Evolutionary conservation across 2,888 invertebrate species (phyloP).

Genomic region (Oeneis ivallda): DNA sequence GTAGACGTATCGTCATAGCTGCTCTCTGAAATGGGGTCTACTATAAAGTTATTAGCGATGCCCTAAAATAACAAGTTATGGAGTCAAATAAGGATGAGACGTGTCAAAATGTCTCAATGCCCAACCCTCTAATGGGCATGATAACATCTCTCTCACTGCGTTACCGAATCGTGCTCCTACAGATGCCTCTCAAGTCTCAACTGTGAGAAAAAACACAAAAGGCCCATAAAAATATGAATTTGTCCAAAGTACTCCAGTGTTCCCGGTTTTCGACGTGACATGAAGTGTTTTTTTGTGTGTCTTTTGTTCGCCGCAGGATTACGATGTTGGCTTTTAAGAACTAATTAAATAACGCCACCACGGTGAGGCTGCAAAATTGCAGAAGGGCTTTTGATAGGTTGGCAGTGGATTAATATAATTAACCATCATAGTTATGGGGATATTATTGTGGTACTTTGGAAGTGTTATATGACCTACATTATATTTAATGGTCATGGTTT

Average conservation of each 20-base stretch:
- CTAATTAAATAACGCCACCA: slow-evolving; percentile 75
- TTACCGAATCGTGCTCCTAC: slow-evolving; percentile 77
- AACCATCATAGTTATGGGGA: no score
- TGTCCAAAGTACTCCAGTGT: slow-evolving; percentile 56
- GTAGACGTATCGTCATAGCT: neutral
- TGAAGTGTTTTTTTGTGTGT: slow-evolving; percentile 70
- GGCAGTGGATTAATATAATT: neutral
- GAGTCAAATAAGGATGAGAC: slow-evolving; percentile 62
- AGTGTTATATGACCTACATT: no score
- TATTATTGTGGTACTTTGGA: no score
- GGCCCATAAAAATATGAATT: slow-evolving; percentile 73
- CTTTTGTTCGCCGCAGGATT: slow-evolving; percentile 68
- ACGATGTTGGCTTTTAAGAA: slow-evolving; percentile 67
- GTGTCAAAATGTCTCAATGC: slow-evolving; percentile 75
- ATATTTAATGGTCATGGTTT: no score
- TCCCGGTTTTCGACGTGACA: slow-evolving; percentile 73
- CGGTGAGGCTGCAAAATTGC: slow-evolving; percentile 69
- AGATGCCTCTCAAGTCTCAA: slow-evolving; percentile 69
- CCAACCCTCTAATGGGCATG: slow-evolving; percentile 71
- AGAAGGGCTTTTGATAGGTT: slow-evolving; percentile 31
- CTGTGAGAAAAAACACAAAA: slow-evolving; percentile 81
- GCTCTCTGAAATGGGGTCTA: neutral
- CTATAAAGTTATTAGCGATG: slow-evolving; percentile 41
- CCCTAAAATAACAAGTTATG: slow-evolving; percentile 66
- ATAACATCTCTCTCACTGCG: slow-evolving; percentile 76